A percentile compares a stretch with the other conserved stretches of the same genome.
Conservation (phyloP, 2,797 vertebrate genomes). For the Distichodus sexfasciatus region DNA sequence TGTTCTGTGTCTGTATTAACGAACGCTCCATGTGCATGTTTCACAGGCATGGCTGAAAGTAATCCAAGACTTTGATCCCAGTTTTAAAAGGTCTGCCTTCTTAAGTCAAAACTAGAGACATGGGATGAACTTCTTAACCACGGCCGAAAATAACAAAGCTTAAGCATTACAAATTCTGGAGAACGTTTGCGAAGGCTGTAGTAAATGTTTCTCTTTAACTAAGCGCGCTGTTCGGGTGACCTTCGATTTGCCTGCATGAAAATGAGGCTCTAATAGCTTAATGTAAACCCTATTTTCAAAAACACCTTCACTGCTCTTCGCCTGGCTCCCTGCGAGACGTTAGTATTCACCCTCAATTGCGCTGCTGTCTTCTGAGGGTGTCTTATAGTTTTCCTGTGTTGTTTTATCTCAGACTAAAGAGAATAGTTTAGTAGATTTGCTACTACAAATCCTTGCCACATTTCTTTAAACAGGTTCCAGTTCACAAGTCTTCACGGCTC, state of each 20-base stretch:
- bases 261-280: neutral
- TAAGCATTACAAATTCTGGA: neutral
- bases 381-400: neutral
- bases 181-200: neutral
- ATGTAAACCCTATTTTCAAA: too few species aligned
- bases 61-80: conserved; percentile 13
- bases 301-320: too few species aligned
- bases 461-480: neutral
- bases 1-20: conserved; percentile 9
- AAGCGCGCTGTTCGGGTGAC: neutral
- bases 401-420: neutral
- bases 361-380: neutral
- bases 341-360: neutral
- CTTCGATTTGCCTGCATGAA: neutral
- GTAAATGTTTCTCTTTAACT: too few species aligned
- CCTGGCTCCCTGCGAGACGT: neutral
- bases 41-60: neutral
- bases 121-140: neutral
- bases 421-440: neutral
- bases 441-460: neutral
- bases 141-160: neutral
- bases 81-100: neutral
- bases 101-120: neutral
- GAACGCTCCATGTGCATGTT: neutral
- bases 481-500: neutral